phyloP scores from a whole-genome alignment of 2,888 invertebrate genomes.

The Drosophila nigritarsus region DNA sequence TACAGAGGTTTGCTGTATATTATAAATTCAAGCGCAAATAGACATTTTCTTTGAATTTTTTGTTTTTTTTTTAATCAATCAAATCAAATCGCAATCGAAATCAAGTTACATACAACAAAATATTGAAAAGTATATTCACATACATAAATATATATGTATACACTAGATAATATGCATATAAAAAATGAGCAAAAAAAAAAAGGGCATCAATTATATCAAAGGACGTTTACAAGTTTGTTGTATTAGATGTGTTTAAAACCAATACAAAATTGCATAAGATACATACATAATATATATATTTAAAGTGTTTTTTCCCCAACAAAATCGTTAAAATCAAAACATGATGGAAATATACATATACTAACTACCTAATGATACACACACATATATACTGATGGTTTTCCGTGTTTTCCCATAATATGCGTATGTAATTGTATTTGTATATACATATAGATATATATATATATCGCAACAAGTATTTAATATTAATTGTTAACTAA shows the following conservation, averaged over 20 bases:
- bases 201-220: conserved; percentile 58
- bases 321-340: conserved; percentile 10
- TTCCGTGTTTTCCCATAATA: conserved; percentile 75
- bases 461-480: conserved; percentile 12
- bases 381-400: conserved; percentile 65
- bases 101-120: conserved; percentile 51
- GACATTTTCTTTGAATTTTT: neutral
- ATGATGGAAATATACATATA: conserved; percentile 35
- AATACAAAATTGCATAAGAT: conserved; percentile 30
- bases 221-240: conserved; percentile 61
- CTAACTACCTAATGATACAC: conserved; percentile 31
- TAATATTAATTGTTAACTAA: conserved; percentile 73
- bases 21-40: neutral
- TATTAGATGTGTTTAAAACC: conserved; percentile 69
- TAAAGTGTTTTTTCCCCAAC: conserved; percentile 46
- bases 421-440: conserved; percentile 59
- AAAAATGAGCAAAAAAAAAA: conserved; percentile 14
- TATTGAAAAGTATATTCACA: conserved; percentile 34
- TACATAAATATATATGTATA: conserved; percentile 40
- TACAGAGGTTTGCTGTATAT: neutral
- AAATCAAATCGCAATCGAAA: conserved; percentile 45
- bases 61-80: conserved; percentile 43
- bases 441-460: conserved; percentile 34
- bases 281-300: conserved; percentile 33
- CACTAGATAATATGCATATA: conserved; percentile 44